Conservation (phyloP, 2,888 invertebrate genomes). For the Ramazzottius varieornatus region DNA sequence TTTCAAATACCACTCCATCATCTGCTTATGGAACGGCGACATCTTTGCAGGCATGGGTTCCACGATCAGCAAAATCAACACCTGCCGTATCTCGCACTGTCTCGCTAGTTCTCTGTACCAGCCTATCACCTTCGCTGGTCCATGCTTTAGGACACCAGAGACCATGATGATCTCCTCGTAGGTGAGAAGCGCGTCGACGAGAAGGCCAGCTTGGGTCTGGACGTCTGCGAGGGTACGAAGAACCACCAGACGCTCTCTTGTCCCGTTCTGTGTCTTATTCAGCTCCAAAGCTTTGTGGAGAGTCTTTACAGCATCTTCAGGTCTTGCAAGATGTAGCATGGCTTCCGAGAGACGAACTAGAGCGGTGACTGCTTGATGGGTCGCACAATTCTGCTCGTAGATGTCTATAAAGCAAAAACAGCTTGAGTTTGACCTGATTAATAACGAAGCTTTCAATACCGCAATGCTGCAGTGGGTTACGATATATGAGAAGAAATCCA, state of each 20-base stretch:
- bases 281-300: background rate
- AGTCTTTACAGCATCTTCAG: background rate
- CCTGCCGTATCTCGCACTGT: background rate
- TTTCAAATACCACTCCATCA: background rate
- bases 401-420: background rate
- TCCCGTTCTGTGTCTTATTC: background rate
- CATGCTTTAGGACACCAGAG: background rate
- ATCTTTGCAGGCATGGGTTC: background rate
- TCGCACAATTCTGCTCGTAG: background rate
- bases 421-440: too few relatives aligned
- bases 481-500: too few relatives aligned
- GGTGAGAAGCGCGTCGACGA: background rate
- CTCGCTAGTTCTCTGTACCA: background rate
- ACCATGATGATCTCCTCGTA: background rate
- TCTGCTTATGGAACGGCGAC: background rate
- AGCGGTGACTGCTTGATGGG: background rate
- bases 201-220: background rate
- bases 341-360: background rate
- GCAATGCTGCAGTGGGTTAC: too few relatives aligned
- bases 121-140: background rate
- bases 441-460: too few relatives aligned
- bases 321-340: background rate
- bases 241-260: background rate
- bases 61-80: background rate
- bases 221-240: background rate